Evolutionary conservation across 2,888 invertebrate genomes (phyloP), one percentile per base, ranked within the genome.

Genomic region (Phengaris alcon): DNA sequence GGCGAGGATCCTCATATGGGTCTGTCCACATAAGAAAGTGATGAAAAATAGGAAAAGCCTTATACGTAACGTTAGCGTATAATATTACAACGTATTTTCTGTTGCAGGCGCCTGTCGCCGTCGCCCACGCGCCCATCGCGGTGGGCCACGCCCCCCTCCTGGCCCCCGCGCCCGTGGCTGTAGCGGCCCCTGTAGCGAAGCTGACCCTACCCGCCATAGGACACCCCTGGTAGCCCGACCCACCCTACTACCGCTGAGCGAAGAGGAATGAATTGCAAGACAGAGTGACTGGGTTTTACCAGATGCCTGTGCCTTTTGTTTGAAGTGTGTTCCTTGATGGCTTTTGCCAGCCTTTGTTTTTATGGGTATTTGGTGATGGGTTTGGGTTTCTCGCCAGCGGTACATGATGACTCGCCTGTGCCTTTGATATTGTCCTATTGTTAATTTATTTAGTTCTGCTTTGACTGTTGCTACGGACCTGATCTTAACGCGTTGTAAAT

Each of bases 391-490:
- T 80, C 82, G 82, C 82, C 86, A 86, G 85, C 85, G 84, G 83
- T 82, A 83, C 80, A 22, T 78, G 79, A 82, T 79, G 86, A 87
- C 88, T 84, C 88, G 80, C 76, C 79, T 78, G 78, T 79, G 80
- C 80, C 83, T 82, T 22, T 82, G 81, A 81, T 82, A 82, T 79
- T 83, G 85, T 82, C 80, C 81, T 81, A 80, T 82, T 84, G 84
- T 87, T 87, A 88, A 89, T 88, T 90, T 89, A 89, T 87, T 87
- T 86, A 80, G 84, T 88, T 89, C 86, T 88, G 86, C 90, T 89
- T 90, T 89, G 93, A 93, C 90, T 91, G 92, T 93, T 93, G 92
- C 91, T 87, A 87, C 90, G 91, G 92, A 93, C 87, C 86, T 88
- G 91, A 91, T 91, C 88, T 90, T 91, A 88, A 90, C 89, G 92